Conservation (phyloP, 2,888 invertebrate species). For the Thera britannica region DNA sequence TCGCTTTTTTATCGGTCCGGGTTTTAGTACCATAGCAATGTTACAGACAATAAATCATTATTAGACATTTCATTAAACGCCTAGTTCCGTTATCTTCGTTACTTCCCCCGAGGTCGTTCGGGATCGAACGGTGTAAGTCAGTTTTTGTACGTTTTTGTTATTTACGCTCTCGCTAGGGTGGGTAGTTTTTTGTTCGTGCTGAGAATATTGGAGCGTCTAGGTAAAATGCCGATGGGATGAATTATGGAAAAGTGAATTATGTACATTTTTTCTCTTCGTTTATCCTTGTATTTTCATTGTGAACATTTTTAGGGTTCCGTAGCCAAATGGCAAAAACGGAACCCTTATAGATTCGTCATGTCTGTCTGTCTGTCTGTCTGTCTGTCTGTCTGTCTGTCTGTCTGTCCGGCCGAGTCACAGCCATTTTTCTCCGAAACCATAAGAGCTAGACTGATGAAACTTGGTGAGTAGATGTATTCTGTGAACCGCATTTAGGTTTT, state of each 20-base stretch:
- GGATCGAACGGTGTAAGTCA: slow-evolving; percentile 33
- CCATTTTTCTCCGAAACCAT: no score
- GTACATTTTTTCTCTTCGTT: background rate
- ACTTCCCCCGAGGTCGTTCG: slow-evolving; percentile 32
- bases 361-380: no score
- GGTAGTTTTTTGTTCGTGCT: slow-evolving; percentile 35
- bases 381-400: no score
- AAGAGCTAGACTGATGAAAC: no score
- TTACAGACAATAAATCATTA: slow-evolving; percentile 54
- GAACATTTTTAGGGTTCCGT: no score
- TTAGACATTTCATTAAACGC: slow-evolving; percentile 56
- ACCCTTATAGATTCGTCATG: no score
- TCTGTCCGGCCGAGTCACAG: no score
- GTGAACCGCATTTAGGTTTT: no score
- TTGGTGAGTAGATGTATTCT: no score
- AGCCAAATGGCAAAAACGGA: no score
- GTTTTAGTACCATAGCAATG: slow-evolving; percentile 12
- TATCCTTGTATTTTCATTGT: background rate
- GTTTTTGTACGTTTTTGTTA: slow-evolving; percentile 33
- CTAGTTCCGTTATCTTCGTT: slow-evolving; percentile 45
- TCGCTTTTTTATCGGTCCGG: no score
- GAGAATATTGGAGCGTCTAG: slow-evolving; percentile 23
- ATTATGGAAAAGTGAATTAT: background rate
- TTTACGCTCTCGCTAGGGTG: slow-evolving; percentile 32
- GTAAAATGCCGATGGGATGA: slow-evolving; percentile 1